Evolutionary conservation across 92 coral and sea anemone genomes (phyloP).

Genomic region (Scolanthus callimorphus): DNA sequence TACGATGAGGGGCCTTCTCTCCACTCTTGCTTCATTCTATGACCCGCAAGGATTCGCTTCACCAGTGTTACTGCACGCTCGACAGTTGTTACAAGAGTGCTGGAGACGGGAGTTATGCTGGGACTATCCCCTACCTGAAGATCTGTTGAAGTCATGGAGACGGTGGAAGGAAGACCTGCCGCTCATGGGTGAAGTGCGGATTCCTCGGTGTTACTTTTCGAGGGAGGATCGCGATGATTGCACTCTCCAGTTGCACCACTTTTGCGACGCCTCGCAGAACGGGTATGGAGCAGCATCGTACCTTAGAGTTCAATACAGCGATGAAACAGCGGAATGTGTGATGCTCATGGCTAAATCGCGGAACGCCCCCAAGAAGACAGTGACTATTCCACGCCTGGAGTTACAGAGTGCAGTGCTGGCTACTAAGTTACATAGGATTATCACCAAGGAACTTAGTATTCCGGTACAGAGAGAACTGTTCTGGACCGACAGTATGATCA

Average conservation of each 20-base stretch:
- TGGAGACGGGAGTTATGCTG: constrained; percentile 45
- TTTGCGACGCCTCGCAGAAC: constrained; percentile 37
- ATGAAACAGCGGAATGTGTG: constrained; percentile 5
- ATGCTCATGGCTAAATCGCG: constrained; percentile 30
- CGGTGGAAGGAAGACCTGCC: constrained; percentile 36
- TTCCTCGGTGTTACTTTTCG: constrained; percentile 40
- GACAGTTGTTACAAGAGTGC: constrained; percentile 30
- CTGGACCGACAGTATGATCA: constrained; percentile 29
- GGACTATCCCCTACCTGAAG: constrained; percentile 38
- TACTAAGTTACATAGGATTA: no score
- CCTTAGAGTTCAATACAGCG: constrained; percentile 6
- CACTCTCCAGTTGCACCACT: constrained; percentile 4
- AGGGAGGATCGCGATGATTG: neutral
- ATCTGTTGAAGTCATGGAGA: constrained; percentile 29
- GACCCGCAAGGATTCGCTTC: constrained; percentile 50
- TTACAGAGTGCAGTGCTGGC: constrained; percentile 30
- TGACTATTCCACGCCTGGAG: constrained; percentile 42
- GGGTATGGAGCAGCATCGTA: constrained; percentile 15
- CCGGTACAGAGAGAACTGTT: neutral
- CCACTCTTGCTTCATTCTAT: constrained; percentile 22
- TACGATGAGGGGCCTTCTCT: constrained; percentile 28
- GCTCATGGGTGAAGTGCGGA: constrained; percentile 19
- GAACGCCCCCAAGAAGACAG: constrained; percentile 27
- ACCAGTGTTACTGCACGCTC: constrained; percentile 40
- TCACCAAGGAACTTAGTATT: constrained; percentile 13